These are phyloP conservation scores for Ophioninae sp. DNA, from an alignment of 2,888 invertebrate genomes.

Conservation along the genomic window DNA sequence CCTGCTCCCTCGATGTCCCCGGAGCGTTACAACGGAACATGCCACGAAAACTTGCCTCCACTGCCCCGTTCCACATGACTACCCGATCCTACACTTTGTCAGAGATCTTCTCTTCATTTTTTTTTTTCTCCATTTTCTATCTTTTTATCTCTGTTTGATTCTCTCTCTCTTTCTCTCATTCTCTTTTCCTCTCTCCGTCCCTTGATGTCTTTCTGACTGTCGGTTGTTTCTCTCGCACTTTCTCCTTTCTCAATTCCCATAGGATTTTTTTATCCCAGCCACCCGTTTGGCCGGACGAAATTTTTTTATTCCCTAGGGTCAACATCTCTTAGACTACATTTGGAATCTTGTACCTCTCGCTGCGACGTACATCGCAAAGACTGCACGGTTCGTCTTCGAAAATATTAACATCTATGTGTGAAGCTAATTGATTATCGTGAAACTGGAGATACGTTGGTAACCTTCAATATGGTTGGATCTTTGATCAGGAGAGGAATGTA, in stretches of 20 bases:
- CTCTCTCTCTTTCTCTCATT: slow-evolving; percentile 64
- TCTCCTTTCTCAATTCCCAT: slow-evolving; percentile 66
- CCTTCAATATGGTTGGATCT: no score
- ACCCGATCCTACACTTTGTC: slow-evolving; percentile 77
- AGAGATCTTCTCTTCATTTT: slow-evolving; percentile 53
- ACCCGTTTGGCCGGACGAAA: slow-evolving; percentile 73
- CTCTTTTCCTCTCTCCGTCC: slow-evolving; percentile 23
- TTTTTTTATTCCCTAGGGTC: slow-evolving; percentile 47
- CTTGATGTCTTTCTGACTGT: slow-evolving; percentile 54
- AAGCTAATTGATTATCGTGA: no score
- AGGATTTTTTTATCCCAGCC: slow-evolving; percentile 78
- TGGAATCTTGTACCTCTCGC: background rate
- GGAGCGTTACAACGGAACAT: slow-evolving; percentile 55
- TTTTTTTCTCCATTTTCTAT: slow-evolving; percentile 32
- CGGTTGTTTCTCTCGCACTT: slow-evolving; percentile 60
- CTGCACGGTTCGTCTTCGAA: no score
- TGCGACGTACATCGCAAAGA: no score
- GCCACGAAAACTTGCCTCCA: slow-evolving; percentile 50
- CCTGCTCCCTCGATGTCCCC: slow-evolving; percentile 53
- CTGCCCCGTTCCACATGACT: slow-evolving; percentile 62
- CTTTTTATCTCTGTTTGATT: slow-evolving; percentile 42
- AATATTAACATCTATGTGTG: no score
- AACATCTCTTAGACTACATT: slow-evolving; percentile 33
- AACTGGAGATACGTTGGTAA: no score
- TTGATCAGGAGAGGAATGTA: no score